Percentiles rank a stretch among this genome's conserved stretches.
Evolutionary conservation across 2,888 invertebrate species (phyloP).

Genomic region (Mellilla xanthometata): DNA sequence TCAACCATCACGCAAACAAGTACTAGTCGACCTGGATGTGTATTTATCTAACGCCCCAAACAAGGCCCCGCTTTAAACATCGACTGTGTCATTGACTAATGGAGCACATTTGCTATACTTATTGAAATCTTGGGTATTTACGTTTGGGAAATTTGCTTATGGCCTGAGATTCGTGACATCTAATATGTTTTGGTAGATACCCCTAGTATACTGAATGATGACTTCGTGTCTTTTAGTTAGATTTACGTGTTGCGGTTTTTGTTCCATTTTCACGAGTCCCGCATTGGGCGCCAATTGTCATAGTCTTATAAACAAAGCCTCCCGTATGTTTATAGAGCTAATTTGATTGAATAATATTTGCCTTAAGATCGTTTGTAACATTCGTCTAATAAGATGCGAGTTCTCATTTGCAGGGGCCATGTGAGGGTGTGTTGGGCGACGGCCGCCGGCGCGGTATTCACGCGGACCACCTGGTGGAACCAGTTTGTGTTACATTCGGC

Average conservation of each 20-base stretch:
- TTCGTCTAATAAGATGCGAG: slow-evolving; percentile 27
- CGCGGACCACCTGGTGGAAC: slow-evolving; percentile 35
- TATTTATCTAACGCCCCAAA: slow-evolving; percentile 25
- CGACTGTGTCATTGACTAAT: background rate
- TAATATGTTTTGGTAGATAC: too few relatives aligned
- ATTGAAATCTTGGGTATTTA: background rate
- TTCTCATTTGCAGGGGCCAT: slow-evolving; percentile 27
- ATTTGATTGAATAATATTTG: background rate
- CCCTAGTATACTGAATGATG: too few relatives aligned
- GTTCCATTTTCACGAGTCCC: too few relatives aligned
- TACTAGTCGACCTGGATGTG: slow-evolving; percentile 26
- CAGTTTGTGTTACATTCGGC: slow-evolving; percentile 32
- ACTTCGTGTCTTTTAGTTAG: too few relatives aligned
- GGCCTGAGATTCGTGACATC: too few relatives aligned
- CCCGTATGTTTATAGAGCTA: too few relatives aligned
- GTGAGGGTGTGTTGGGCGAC: slow-evolving; percentile 27
- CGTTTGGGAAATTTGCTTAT: background rate
- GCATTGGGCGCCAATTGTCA: slow-evolving; percentile 1
- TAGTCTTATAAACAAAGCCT: too few relatives aligned
- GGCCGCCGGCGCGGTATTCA: slow-evolving; percentile 29
- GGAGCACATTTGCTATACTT: too few relatives aligned
- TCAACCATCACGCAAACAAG: slow-evolving; percentile 34
- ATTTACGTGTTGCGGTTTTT: too few relatives aligned
- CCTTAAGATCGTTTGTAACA: slow-evolving; percentile 4
- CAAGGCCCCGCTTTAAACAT: slow-evolving; percentile 21